phyloP scores from a whole-genome alignment of 2,113 vertebrate genomes.

The Drymodes brunneopygia region DNA sequence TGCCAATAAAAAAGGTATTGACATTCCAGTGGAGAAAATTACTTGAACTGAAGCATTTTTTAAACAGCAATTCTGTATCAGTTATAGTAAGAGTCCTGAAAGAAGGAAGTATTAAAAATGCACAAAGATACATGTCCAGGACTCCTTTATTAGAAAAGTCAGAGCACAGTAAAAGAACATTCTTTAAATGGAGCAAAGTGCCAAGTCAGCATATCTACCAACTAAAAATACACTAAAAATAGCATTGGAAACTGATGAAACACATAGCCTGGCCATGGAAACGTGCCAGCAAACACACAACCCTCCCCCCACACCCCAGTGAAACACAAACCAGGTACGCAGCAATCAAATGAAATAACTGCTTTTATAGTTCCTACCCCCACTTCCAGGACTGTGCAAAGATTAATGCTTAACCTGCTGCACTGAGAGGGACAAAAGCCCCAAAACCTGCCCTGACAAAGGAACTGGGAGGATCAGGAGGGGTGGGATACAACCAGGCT shows the following conservation, averaged over 20 bases:
- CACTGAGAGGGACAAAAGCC: background rate
- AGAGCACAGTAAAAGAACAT: background rate
- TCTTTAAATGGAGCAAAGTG: conserved; percentile 42
- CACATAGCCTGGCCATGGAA: background rate
- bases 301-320: background rate
- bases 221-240: conserved; percentile 52
- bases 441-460: conserved; percentile 14
- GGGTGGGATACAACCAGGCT: conserved; percentile 13
- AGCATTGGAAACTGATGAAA: conserved; percentile 27
- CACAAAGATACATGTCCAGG: background rate
- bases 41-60: background rate
- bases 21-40: background rate
- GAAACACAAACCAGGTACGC: conserved; percentile 32
- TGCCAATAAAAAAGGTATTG: background rate
- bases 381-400: background rate
- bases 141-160: conserved; percentile 7
- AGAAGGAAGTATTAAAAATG: background rate
- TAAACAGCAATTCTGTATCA: background rate
- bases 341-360: conserved; percentile 15
- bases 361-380: background rate
- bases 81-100: background rate
- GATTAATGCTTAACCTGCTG: conserved; percentile 30
- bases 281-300: conserved; percentile 2
- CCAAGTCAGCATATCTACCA: conserved; percentile 29
- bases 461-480: conserved; percentile 6